phyloP scores from a whole-genome alignment of 2,888 invertebrate species.

The Drosophila aldrichi region DNA sequence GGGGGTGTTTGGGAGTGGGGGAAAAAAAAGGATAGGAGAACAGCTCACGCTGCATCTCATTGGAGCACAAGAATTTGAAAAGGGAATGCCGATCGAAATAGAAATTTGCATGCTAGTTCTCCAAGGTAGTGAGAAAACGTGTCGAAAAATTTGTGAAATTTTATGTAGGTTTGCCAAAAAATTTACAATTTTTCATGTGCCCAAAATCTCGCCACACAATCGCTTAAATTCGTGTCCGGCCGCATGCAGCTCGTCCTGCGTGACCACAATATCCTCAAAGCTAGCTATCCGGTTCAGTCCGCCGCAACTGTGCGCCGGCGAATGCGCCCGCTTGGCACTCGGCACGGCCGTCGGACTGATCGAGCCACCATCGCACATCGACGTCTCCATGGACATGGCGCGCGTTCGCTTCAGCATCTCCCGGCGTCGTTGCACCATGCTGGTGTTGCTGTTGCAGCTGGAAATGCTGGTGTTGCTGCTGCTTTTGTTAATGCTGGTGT shows the following conservation, averaged over 20 bases:
- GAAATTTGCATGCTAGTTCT: not conserved
- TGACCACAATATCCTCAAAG: slow-evolving; percentile 82
- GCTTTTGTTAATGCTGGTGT: not conserved
- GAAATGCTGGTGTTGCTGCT: slow-evolving; percentile 19
- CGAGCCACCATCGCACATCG: slow-evolving; percentile 23
- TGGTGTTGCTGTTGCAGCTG: not conserved
- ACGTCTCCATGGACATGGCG: slow-evolving; percentile 70
- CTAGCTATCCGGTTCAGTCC: slow-evolving; percentile 28
- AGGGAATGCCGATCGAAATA: slow-evolving; percentile 12
- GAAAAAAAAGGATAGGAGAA: slow-evolving; percentile 1
- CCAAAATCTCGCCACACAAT: slow-evolving; percentile 79
- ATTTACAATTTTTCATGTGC: slow-evolving; percentile 72
- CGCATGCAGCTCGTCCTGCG: slow-evolving; percentile 79
- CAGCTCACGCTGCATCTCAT: not conserved
- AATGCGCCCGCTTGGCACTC: slow-evolving; percentile 59
- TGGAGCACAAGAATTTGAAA: slow-evolving; percentile 20
- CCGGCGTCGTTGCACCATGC: slow-evolving; percentile 62
- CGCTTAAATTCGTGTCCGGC: slow-evolving; percentile 81
- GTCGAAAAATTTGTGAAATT: slow-evolving; percentile 76
- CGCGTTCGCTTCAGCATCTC: slow-evolving; percentile 78
- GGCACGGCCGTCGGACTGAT: slow-evolving; percentile 54
- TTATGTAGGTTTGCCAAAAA: slow-evolving; percentile 60
- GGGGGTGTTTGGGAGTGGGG: not conserved
- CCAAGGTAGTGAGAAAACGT: not conserved
- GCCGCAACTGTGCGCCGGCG: slow-evolving; percentile 38